These are phyloP conservation scores for Enteromius anoplus DNA, from an alignment of 2,797 vertebrate species.

Conservation along the genomic window DNA sequence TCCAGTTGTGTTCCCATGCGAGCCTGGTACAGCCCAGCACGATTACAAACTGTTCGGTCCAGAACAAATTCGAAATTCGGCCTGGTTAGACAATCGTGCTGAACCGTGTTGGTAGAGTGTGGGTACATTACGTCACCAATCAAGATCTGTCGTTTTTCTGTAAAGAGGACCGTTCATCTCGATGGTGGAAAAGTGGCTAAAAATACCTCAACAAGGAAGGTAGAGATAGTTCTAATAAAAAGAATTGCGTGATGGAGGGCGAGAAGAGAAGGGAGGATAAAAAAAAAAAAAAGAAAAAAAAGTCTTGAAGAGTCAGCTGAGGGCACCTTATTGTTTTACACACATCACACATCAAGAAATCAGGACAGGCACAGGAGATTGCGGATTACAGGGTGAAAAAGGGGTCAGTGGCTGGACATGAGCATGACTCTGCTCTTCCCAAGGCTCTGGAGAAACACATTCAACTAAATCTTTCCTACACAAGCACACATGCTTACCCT, in stretches of 20 bases:
- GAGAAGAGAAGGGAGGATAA: background rate
- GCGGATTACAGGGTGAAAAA: slow-evolving; percentile 14
- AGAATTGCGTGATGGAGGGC: background rate
- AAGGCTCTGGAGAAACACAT: background rate
- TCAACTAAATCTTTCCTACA: background rate
- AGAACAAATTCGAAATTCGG: no score
- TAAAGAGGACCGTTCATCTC: no score
- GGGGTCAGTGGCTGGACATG: slow-evolving; percentile 7
- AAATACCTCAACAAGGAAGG: slow-evolving; percentile 1
- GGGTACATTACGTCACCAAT: no score
- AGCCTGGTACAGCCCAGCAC: no score
- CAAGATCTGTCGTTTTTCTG: no score
- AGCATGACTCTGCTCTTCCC: slow-evolving; percentile 21
- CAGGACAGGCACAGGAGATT: slow-evolving; percentile 6
- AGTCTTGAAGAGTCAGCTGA: slow-evolving; percentile 20
- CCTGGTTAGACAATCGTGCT: no score
- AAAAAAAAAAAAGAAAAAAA: background rate
- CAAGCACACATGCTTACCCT: slow-evolving; percentile 7
- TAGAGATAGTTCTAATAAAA: slow-evolving; percentile 6
- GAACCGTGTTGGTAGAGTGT: no score
- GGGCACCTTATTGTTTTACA: slow-evolving; percentile 20
- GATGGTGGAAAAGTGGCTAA: no score
- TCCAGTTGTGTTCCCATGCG: no score
- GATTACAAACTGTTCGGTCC: no score
- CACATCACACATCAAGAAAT: background rate